Evolutionary conservation across 2,113 vertebrate genomes (phyloP), one percentile per base, ranked within the genome.

Genomic region (Leiothrix lutea): DNA sequence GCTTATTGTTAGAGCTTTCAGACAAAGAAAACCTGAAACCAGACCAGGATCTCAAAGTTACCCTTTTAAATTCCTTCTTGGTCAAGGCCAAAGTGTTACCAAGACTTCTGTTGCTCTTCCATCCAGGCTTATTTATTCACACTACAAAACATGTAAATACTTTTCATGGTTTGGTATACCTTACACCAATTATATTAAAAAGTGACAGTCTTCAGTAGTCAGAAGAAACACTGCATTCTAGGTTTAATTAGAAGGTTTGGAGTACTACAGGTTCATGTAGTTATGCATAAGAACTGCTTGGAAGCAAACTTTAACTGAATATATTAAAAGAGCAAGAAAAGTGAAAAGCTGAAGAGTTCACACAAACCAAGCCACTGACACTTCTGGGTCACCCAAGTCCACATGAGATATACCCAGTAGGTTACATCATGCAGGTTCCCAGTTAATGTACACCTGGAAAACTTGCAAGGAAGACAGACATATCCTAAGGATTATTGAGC

Each of bases 111-210:
- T 74, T 94, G 94, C 90, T 95, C 94, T 96, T 95, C 86, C 88
- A 96, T 97, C 95, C 94, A 96, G 94, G 95, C 88, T 97, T 96
- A 96, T 96, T 95, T 95, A 96, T 90, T 96, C 95, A 96, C 95
- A 96, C 94, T 96, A 97, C 96, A 96, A 97, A 97, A 97, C 96
- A 97, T 12, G 96, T 96, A 97, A 97, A 97, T 92, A 96, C 94
- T 97, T 97, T 96, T 97, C 96, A 97, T 95, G 95, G 96, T 96
- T 97, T 96, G 95, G 95, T 94, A 97, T 97, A 93, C 94, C 94
- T 96, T 62, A 95, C 86, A 97, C 95, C 94, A 94, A 88, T 86
- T 50, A 77, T 92, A 92, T 82, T 66, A 95, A 80, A 92, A 93
- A 94, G 92, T 78, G 95, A 97, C 92, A 97, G 86, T 94, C 94